Base-by-base conservation (phyloP, 1,140 invertebrate species). In the Cepaea nemoralis region DNA sequence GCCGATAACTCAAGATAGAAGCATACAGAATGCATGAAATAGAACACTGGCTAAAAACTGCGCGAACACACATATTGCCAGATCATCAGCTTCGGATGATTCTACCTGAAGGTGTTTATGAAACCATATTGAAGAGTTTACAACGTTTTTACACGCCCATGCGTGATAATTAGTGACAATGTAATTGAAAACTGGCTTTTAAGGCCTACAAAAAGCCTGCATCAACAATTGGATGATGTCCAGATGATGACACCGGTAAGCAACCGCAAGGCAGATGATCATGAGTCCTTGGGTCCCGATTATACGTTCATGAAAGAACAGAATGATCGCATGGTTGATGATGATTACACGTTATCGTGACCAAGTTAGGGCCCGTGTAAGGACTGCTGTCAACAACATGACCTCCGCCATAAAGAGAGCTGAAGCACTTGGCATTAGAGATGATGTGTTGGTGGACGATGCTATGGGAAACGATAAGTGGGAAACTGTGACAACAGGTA, bases 221-320 rank as follows among this genome's bases (percentile, higher is more conserved):
- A 95, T 82, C 83, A 96, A 89, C 96, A 97, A 88, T 91, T 96
- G 0, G 96, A 83, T 92, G 96, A 14, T 95, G 96, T 84, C 95
- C 95, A 91, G 96, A 97, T 90, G 92, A 93, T 82, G 87, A 92
- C 82, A 92, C 93, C 83, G 85, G 93, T 0, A 5, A 24, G 27
- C 42, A 45, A 45, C n/a, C n/a, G n/a, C 6, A 16, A 45, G 16
- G 8, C 6, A 10, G 6, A 10, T 6, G 16, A 16, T 16, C 16
- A 45, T 45, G 42, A 6, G 16, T 16, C 6, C 14, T 50, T 75
- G 10, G 71, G 48, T 12, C 16, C 37, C 10, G 42, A n/a, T 24
- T 45, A 76, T 27, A 48, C 24, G 1, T 76, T 14, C 45, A 76
- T n/a, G 40, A 3, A 37, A 39, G 33, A 14, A 12, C n/a, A 37